These are phyloP conservation scores for Cylloceria caligata DNA, from an alignment of 2,888 invertebrate genomes.

Conservation along the genomic window DNA sequence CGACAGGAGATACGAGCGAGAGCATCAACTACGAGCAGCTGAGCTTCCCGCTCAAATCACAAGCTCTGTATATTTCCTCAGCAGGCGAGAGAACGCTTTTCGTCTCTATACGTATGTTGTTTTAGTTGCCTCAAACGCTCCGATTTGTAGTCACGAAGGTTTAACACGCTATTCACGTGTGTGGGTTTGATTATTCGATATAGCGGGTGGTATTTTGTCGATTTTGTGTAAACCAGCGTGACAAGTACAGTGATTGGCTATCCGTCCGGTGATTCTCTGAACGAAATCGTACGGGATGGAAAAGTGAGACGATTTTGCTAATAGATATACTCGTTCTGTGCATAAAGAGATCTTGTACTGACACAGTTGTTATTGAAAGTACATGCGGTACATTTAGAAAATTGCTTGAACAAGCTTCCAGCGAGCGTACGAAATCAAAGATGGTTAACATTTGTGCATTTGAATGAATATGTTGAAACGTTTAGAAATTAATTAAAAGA, in stretches of 20 bases:
- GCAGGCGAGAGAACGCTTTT: slow-evolving; percentile 36
- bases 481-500: too few species aligned
- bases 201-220: not conserved
- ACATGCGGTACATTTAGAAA: too few species aligned
- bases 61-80: not conserved
- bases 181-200: slow-evolving; percentile 15
- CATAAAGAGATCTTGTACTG: too few species aligned
- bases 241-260: slow-evolving; percentile 2
- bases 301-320: too few species aligned
- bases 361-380: too few species aligned
- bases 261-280: not conserved
- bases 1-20: slow-evolving; percentile 57
- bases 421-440: too few species aligned
- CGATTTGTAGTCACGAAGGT: slow-evolving; percentile 59
- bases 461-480: too few species aligned
- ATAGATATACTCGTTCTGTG: too few species aligned
- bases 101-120: slow-evolving; percentile 10
- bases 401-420: not conserved
- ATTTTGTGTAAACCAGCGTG: not conserved
- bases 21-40: not conserved
- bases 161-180: slow-evolving; percentile 39
- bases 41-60: not conserved
- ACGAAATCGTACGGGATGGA: not conserved
- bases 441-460: too few species aligned
- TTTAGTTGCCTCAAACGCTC: not conserved